phyloP scores from a whole-genome alignment of 2,888 invertebrate genomes.

The Ariolimax columbianus region DNA sequence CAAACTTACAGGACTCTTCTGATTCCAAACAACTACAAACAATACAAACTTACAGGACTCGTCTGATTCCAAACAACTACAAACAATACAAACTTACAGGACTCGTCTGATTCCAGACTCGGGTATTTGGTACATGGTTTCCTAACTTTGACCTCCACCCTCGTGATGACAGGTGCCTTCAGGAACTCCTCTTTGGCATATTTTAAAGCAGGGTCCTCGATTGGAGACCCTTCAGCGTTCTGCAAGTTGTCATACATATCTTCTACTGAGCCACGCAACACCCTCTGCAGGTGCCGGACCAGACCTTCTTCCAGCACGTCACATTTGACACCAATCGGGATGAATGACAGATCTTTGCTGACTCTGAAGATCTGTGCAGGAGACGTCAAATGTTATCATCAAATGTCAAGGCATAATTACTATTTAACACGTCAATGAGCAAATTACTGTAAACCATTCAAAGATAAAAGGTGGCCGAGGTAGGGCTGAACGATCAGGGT shows the following conservation, averaged over 20 bases:
- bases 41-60: too few relatives aligned
- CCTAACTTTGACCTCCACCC: slow-evolving; percentile 66
- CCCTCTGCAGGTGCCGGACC: slow-evolving; percentile 81
- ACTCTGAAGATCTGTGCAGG: slow-evolving; percentile 63
- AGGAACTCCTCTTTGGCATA: slow-evolving; percentile 63
- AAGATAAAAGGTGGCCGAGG: too few relatives aligned
- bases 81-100: slow-evolving; percentile 66
- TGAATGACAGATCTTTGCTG: slow-evolving; percentile 63
- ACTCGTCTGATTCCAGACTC: slow-evolving; percentile 67
- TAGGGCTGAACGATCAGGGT: too few relatives aligned
- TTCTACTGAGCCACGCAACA: slow-evolving; percentile 74
- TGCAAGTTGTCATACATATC: slow-evolving; percentile 73
- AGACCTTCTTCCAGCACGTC: slow-evolving; percentile 82
- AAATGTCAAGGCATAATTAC: too few relatives aligned
- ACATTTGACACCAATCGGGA: slow-evolving; percentile 80
- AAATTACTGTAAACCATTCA: too few relatives aligned
- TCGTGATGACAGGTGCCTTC: slow-evolving; percentile 61
- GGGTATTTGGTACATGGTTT: slow-evolving; percentile 69
- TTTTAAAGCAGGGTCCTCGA: slow-evolving; percentile 63
- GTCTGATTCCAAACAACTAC: too few relatives aligned
- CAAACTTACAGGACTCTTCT: too few relatives aligned
- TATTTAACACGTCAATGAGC: too few relatives aligned
- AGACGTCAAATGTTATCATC: too few relatives aligned
- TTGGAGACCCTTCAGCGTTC: slow-evolving; percentile 66
- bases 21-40: too few relatives aligned